Evolutionary conservation across 2,797 vertebrate species (phyloP), one percentile per base, ranked within the genome.

Genomic region (Hoplostethus atlanticus): DNA sequence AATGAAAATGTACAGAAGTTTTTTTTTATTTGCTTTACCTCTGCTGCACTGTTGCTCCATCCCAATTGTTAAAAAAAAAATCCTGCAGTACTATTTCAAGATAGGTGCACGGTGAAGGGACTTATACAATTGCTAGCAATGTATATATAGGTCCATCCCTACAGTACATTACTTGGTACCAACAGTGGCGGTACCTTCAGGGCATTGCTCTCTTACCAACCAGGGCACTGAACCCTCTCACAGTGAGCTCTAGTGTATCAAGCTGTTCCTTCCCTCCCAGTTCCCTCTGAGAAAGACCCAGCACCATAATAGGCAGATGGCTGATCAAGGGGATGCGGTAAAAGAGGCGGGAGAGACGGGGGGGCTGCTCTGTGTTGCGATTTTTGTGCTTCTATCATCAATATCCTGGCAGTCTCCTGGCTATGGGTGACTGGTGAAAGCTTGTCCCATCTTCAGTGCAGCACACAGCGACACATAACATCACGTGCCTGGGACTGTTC

Each of bases 341-440:
- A 40, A 62, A 40, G 28, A 13, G 46, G 34, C 36, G n/a, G 71
- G 64, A 74, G 72, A 63, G 68, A 53, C 38, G 4, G 64, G 25
- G 21, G 21, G 21, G 21, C 68, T 63, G 60, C 61, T 76, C 55
- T 30, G 56, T 25, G 52, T 64, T 72, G 75, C 72, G 80, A 57
- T 82, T 82, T 90, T 80, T 21, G 3, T 83, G 81, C 86, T 84
- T 81, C 84, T 48, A 46, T 91, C 87, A 87, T 89, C 87, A 88
- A 90, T 91, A 91, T 80, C 78, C 77, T 53, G 82, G 65, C 79
- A 74, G 66, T 74, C 85, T 85, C 63, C 77, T 61, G 73, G 74
- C 71, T 60, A 74, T 5, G 52, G 81, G 82, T 87, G 90, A 92
- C 83, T 84, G 87, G 91, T 92, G 89, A 87, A 55, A 50, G 36